Base-by-base conservation (phyloP, 2,888 invertebrate species). In the Acanthacorydalis orientalis region DNA sequence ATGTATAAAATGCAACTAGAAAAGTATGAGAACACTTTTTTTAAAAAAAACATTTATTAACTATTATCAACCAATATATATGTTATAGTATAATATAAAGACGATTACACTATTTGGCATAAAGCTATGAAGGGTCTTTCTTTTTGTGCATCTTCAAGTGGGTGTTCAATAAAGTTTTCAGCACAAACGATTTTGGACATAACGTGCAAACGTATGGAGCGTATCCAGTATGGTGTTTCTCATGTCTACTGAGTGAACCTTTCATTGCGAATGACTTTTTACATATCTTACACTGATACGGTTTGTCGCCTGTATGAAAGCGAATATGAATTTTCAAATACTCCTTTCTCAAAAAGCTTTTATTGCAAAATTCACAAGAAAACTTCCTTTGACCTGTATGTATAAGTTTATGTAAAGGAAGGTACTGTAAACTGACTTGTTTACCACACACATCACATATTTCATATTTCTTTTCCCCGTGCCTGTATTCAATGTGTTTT, bases 161-260 rank as follows among this genome's bases (percentile, higher is more conserved):
- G 32, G 69, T 57, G 48, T 73, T 74, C 45, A 74, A 59, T 35
- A 73, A 72, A 0, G 73, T 68, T 14, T 67, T 65, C 45, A 75
- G 75, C 1, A 74, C 72, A 49, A 76, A 78, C 0, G 73, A 70
- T 44, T 69, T 68, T 1, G 65, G 69, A 44, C 77, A 77, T 10
- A 68, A 63, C 7, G 68, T 65, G 51, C 78, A 77, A 1, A 73
- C 64, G 51, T 68, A 71, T 15, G 71, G 62, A 46, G 64, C 63
- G 52, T 72, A 74, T 7, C 74, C 73, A 0, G 72, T 71, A 50
- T 75, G 75, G 48, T 70, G 70, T 46, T 73, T 58, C 33, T 63
- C 64, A 53, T 74, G 74, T 4, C 68, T 63, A 9, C 68, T 67
- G 39, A 74, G 53, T 0, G 70, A 69, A 50, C 67, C 68, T 49